Evolutionary conservation across 2,888 invertebrate species (phyloP), one percentile per base, ranked within the genome.

Genomic region (Thecocarcelia acutangulata): DNA sequence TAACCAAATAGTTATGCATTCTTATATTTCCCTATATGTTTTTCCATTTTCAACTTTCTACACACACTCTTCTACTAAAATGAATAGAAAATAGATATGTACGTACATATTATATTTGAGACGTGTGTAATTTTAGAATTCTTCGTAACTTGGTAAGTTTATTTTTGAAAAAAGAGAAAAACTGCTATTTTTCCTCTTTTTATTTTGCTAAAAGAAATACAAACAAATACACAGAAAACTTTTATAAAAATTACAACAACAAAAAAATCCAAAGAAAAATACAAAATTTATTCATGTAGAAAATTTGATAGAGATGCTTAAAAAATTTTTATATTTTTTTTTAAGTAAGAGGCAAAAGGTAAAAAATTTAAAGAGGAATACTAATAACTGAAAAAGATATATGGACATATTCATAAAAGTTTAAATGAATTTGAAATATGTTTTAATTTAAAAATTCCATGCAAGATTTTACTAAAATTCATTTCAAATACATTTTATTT

Each of bases 91-190:
- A 56, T 33, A n/a, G n/a, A n/a, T n/a, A n/a, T n/a, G n/a, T n/a
- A n/a, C n/a, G n/a, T n/a, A n/a, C n/a, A 68, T 59, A 52, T 44
- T 68, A 17, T 28, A 64, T 82, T 54, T 78, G 69, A 78, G 82
- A 81, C 74, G 83, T 85, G 80, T 85, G 86, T 86, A 87, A 86
- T 87, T 87, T 87, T 87, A 87, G 87, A 86, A 85, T 87, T 86
- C 85, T 85, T 85, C 82, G 85, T 87, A 86, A 86, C 85, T 85
- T 85, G 77, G 85, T 84, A 85, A 85, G 85, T 86, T 85, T 85
- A 84, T 85, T 85, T 86, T 86, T 84, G 85, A 85, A 85, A 40
- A 46, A 59, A 77, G 66, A 73, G 56, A 77, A 58, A 73, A 73
- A 70, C 2, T 40, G 21, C 40, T 33, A 59, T 59, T 66, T 28